Percentiles rank a stretch among this genome's conserved stretches.
These are phyloP conservation scores for Rhyacophila brunnea DNA, from an alignment of 1,140 invertebrate species.

Conservation along the genomic window DNA sequence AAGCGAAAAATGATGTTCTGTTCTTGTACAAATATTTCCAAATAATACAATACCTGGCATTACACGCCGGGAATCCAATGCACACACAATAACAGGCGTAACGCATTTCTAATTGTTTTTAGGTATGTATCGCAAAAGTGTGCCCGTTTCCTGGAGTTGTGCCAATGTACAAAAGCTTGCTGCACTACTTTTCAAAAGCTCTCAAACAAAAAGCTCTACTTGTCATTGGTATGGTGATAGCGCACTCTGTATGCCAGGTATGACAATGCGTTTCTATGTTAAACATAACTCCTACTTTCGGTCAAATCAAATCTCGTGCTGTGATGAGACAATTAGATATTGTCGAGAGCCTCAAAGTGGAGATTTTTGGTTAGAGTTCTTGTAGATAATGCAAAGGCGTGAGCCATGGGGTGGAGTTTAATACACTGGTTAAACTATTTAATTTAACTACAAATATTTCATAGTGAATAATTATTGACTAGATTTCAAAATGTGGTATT, in stretches of 20 bases:
- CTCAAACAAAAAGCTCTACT: slow-evolving; percentile 2
- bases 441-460: no score
- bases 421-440: no score
- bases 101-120: slow-evolving; percentile 32
- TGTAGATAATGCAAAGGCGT: slow-evolving; percentile 22
- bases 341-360: slow-evolving; percentile 15
- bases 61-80: slow-evolving; percentile 32
- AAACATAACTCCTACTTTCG: slow-evolving; percentile 35
- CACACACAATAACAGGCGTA: slow-evolving; percentile 34
- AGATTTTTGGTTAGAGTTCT: slow-evolving; percentile 7
- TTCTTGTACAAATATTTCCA: slow-evolving; percentile 31
- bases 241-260: slow-evolving; percentile 9
- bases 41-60: slow-evolving; percentile 29
- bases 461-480: no score
- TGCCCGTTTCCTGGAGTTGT: slow-evolving; percentile 24
- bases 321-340: slow-evolving; percentile 32
- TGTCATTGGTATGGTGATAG: slow-evolving; percentile 8
- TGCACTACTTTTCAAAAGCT: slow-evolving; percentile 1
- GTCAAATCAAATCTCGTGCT: slow-evolving; percentile 32
- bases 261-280: slow-evolving; percentile 30
- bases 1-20: slow-evolving; percentile 30
- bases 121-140: slow-evolving; percentile 11
- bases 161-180: slow-evolving; percentile 20
- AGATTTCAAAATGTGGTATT: no score
- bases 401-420: slow-evolving; percentile 1